phyloP scores from a whole-genome alignment of 1,140 invertebrate genomes.

The Drosophila miranda region DNA sequence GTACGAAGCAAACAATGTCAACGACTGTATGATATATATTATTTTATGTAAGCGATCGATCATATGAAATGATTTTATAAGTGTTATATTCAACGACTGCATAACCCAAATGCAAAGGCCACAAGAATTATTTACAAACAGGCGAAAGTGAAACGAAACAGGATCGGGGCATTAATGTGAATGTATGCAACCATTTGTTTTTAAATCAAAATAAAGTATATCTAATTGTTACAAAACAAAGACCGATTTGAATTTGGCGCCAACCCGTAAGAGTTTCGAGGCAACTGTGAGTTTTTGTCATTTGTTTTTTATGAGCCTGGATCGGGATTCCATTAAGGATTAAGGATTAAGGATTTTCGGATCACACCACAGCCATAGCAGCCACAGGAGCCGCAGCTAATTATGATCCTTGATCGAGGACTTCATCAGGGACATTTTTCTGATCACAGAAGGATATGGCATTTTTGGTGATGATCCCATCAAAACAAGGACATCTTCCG shows the following conservation, averaged over 20 bases:
- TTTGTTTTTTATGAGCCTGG: no score
- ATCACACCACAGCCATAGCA: no score
- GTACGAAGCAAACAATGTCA: constrained; percentile 45
- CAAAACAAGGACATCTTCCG: no score
- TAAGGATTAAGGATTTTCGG: no score
- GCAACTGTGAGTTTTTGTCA: no score
- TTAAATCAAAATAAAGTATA: constrained; percentile 49
- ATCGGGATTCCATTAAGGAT: no score
- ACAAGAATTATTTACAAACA: constrained; percentile 28
- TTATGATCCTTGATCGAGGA: no score
- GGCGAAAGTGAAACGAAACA: neutral
- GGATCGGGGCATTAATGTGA: constrained; percentile 8
- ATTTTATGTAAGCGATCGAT: constrained; percentile 44
- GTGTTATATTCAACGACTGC: constrained; percentile 48
- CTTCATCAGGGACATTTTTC: no score
- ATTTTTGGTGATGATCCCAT: no score
- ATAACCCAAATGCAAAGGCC: constrained; percentile 21
- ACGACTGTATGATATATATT: constrained; percentile 49
- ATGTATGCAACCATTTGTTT: constrained; percentile 47
- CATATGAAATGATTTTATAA: constrained; percentile 52
- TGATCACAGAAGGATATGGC: no score
- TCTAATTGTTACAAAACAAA: constrained; percentile 49
- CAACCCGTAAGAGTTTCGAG: neutral
- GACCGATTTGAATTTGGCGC: constrained; percentile 1
- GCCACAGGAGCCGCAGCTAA: no score